phyloP scores from a whole-genome alignment of 2,888 invertebrate species.

The Troilus luridus region DNA sequence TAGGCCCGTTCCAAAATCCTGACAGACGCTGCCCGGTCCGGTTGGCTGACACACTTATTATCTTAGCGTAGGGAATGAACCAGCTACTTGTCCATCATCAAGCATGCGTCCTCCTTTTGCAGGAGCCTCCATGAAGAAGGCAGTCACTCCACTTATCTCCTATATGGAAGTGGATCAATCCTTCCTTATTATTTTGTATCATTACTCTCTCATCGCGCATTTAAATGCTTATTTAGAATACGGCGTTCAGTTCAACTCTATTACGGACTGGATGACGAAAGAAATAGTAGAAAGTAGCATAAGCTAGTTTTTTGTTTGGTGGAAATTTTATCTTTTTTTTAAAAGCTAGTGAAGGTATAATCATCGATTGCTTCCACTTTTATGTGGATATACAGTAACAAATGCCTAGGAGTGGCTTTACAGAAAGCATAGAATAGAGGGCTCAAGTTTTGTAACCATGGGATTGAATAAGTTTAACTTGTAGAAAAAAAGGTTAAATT shows the following conservation, averaged over 20 bases:
- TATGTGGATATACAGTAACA: not conserved
- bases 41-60: conserved; percentile 18
- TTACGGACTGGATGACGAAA: not conserved
- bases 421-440: not conserved
- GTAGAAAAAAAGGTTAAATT: not conserved
- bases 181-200: conserved; percentile 36
- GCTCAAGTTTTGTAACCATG: not conserved
- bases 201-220: conserved; percentile 25
- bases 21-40: not conserved
- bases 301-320: not conserved
- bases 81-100: not conserved
- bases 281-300: conserved; percentile 13
- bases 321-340: not conserved
- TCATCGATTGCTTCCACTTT: not conserved
- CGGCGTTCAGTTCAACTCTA: not conserved
- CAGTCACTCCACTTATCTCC: conserved; percentile 32
- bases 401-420: not conserved
- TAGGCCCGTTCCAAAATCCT: not conserved
- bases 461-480: not conserved
- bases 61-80: not conserved
- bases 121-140: not conserved
- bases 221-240: conserved; percentile 25
- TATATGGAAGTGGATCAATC: conserved; percentile 28
- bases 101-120: conserved; percentile 6
- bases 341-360: not conserved